Conservation (phyloP, 2,113 vertebrate genomes). For the Rhegmatorhina hoffmannsi region DNA sequence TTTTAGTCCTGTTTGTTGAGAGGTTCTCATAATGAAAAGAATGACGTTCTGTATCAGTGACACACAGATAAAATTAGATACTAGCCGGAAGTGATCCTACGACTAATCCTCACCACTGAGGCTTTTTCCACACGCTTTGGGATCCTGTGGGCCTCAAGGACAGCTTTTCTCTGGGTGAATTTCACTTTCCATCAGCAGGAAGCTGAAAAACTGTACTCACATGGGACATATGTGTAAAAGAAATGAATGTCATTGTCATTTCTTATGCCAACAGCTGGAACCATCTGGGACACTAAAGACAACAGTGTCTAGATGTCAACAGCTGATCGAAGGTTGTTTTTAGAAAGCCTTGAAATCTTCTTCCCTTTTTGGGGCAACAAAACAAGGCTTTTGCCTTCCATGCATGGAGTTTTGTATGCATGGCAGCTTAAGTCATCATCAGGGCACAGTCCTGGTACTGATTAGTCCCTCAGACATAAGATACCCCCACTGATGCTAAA, state of each 20-base stretch:
- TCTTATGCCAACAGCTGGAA: conserved; percentile 36
- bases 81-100: conserved; percentile 19
- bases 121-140: background rate
- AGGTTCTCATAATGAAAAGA: conserved; percentile 51
- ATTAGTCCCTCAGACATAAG: background rate
- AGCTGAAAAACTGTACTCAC: conserved; percentile 15
- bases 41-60: background rate
- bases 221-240: background rate
- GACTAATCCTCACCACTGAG: background rate
- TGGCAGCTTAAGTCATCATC: background rate
- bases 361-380: conserved; percentile 29
- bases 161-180: conserved; percentile 23
- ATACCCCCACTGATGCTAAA: background rate
- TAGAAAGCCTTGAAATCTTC: conserved; percentile 13
- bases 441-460: background rate
- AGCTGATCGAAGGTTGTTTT: background rate
- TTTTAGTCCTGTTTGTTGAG: conserved; percentile 54
- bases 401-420: background rate
- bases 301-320: conserved; percentile 7
- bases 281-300: conserved; percentile 22
- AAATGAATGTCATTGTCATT: conserved; percentile 27
- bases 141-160: background rate
- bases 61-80: conserved; percentile 42
- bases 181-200: background rate
- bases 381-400: background rate